These are phyloP conservation scores for Pseudonaja textilis DNA, from an alignment of 2,113 vertebrate genomes.

Conservation along the genomic window DNA sequence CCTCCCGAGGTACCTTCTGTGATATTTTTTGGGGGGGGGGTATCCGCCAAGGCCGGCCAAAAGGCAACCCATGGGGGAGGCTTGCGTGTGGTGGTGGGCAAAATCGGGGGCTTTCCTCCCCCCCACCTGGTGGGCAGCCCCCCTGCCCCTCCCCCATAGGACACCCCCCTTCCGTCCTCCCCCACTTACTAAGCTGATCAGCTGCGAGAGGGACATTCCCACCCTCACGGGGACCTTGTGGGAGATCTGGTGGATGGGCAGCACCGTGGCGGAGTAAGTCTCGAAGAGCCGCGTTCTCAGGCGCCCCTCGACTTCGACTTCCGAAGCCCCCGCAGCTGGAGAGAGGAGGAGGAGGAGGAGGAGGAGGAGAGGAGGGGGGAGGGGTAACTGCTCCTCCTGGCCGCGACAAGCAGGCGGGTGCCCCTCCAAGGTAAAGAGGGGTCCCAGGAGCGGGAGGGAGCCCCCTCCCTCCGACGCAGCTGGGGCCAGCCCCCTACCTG, in stretches of 20 bases:
- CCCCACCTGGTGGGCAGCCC: fast-evolving
- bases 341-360: background rate
- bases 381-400: no score
- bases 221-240: background rate
- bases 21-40: no score
- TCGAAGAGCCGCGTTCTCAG: background rate
- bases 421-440: background rate
- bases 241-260: background rate
- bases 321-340: background rate
- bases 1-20: background rate
- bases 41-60: background rate
- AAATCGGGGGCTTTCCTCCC: background rate
- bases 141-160: background rate
- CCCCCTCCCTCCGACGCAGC: no score
- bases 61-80: no score
- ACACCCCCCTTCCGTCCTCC: no score
- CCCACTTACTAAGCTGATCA: background rate
- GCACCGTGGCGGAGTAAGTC: background rate
- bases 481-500: background rate
- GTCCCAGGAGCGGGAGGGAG: background rate
- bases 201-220: background rate
- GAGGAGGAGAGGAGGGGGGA: no score
- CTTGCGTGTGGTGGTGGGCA: background rate
- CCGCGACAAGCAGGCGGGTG: background rate
- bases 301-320: background rate